Evolutionary conservation across 2,888 invertebrate species (phyloP), one percentile per base, ranked within the genome.

Genomic region (Mermis nigrescens): DNA sequence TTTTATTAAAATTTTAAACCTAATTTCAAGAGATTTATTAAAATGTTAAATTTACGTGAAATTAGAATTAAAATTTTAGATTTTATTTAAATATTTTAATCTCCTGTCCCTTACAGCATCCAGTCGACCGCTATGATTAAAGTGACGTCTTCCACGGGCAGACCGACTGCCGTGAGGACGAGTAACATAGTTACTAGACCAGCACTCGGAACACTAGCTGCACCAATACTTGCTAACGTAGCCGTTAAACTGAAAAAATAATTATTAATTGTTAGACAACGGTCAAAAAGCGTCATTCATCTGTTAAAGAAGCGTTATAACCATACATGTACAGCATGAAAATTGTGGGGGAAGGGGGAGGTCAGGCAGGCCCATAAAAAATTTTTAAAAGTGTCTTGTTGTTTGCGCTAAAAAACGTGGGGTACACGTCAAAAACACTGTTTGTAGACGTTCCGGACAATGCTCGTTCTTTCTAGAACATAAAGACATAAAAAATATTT

Each of bases 191-290:
- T 72, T 28, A 72, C 71, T 19, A 72, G 66, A 29, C 73, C 72
- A 26, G 73, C 73, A 1, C 69, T 70, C 3, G 73, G 72, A 22
- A 95, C 89, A 57, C 92, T 92, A n/a, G 94, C 94, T 28, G 94
- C 94, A 62, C 94, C 94, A 71, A 95, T 90, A 68, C 91, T 91
- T 1, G 94, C 94, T 59, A 91, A 84, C 1, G 94, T 95, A 26
- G 94, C 90, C 4, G 92, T 92, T 68, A 88, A 84, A 76, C 91
- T 91, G 72, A 55, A 64, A 62, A 22, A 2, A 28, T n/a, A 55
- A 22, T 12, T 22, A 19, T 19, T 38, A 19, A 38, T 19, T 12
- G 19, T 38, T 7, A 19, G 38, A 38, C 38, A 12, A 19, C 12
- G 38, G 38, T 38, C 38, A 38, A 38, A 38, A 38, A 19, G 38